Base-by-base conservation (phyloP, 2,113 vertebrate genomes). In the Podilymbus podiceps region DNA sequence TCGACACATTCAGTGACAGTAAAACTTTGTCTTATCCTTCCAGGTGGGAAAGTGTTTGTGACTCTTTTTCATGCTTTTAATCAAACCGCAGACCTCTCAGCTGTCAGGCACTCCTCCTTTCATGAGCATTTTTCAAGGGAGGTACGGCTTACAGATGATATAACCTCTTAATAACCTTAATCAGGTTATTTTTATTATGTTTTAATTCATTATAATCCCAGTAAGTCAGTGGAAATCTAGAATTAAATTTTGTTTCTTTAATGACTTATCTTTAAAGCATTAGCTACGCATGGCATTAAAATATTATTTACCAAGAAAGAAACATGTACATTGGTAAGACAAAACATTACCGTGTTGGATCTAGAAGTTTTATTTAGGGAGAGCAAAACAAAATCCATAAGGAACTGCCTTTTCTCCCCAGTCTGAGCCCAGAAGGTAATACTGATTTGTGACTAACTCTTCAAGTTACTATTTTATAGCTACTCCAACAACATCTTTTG, bases 171-270 rank as follows among this genome's bases (percentile, higher is more conserved):
- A 96, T 91, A 95, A 91, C 58, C 71, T 85, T 97, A 96, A 92
- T 97, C 84, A 88, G 88, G 82, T 91, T 96, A 67, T 64, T 92
- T 93, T 91, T 64, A 86, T 83, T 91, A 85, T 82, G 67, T 67
- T 96, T 92, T 92, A 96, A 93, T 91, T 96, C 91, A 95, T 60
- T 88, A 72, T 93, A 96, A 96, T 94, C 93, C 90, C 22, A 89
- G 21, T 92, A 93, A 95, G 69, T 90, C 92, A 44, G 40, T 66
- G 50, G 63, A 88, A 97, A 89, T 75, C 85, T 85, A 89, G 78
- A 93, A 92, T 90, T 93, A 94, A 95, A 85, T 79, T 72, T 90
- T 89, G 67, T 85, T 92, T 95, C 85, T 85, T 92, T 92, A 91
- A 75, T 80, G 66, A 90, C 80, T 95, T 94, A 78, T 64, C 89